phyloP scores from a whole-genome alignment of 2,888 invertebrate genomes.

The Zaprionus obscuricornis region DNA sequence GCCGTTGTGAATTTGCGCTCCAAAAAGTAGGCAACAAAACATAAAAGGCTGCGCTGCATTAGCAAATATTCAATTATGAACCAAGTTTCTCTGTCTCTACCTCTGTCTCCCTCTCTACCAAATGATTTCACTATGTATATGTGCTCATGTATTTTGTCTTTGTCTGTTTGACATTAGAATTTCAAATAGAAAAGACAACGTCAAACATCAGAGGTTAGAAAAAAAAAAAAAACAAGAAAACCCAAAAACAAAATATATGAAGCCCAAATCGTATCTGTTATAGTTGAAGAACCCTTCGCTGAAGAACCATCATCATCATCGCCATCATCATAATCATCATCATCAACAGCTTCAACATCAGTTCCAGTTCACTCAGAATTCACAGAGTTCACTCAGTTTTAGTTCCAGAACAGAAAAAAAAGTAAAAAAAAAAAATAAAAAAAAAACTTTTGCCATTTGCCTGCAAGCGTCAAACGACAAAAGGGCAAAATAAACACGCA shows the following conservation, averaged over 20 bases:
- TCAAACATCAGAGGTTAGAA: not conserved
- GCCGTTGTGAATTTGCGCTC: constrained; percentile 33
- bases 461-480: constrained; percentile 51
- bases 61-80: constrained; percentile 68
- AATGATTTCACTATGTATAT: not conserved
- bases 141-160: constrained; percentile 5
- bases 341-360: constrained; percentile 16
- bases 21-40: constrained; percentile 45
- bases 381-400: constrained; percentile 5
- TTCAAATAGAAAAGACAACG: constrained; percentile 53
- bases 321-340: constrained; percentile 5
- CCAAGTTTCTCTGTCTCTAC: not conserved
- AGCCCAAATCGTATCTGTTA: no score
- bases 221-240: no score
- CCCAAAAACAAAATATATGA: no score
- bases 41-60: constrained; percentile 53
- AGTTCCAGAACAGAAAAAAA: constrained; percentile 1
- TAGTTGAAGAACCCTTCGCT: no score
- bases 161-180: constrained; percentile 61
- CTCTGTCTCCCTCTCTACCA: not conserved
- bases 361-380: constrained; percentile 6
- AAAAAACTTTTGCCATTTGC: constrained; percentile 70
- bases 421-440: not conserved
- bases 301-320: not conserved
- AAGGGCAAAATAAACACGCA: constrained; percentile 67